Evolutionary conservation across 2,888 invertebrate species (phyloP), one percentile per base, ranked within the genome.

Genomic region (Aleiodes testaceus): DNA sequence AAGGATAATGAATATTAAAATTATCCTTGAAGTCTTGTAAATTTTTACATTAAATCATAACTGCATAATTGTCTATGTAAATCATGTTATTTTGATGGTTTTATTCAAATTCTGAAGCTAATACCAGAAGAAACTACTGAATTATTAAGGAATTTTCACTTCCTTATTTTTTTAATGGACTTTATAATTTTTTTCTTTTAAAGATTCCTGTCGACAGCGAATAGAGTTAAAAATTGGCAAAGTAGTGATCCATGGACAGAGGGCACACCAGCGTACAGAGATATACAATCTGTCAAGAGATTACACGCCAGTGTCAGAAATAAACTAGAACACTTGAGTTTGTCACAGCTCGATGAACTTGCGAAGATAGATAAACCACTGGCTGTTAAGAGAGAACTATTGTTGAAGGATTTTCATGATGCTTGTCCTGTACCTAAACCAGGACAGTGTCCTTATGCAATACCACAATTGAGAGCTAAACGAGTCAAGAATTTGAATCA

Each of bases 151-250:
- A 26, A 65, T 3, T 18, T 45, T 26, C 7, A 11, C 18, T 6
- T 9, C 11, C 0, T 18, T 0, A 7, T 22, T 11, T 16, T 45
- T 47, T 7, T 3, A 22, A 26, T 26, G 26, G 3, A 47, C 12
- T 12, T 36, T 42, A 7, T 16, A 1, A 16, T 16, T 36, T 7
- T 30, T 59, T 42, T n/a, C 7, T 36, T 9, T 7, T 36, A 3
- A 4, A 79, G 84, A 14, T 91, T 91, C 76, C 68, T 90, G 9
- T 84, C 87, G 9, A 91, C 91, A 0, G 79, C 84, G 0, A 69
- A 79, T 0, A 87, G 89, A 65, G 80, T 90, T 0, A 81, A 84
- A 12, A 84, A 86, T 9, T 91, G 91, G 91, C 89, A 88, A 77
- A 86, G 83, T 36, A 87, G 87, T 5, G 88, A 91, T 79, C 84